Evolutionary conservation across 1,140 invertebrate genomes (phyloP).

Genomic region (Chymomyza costata): DNA sequence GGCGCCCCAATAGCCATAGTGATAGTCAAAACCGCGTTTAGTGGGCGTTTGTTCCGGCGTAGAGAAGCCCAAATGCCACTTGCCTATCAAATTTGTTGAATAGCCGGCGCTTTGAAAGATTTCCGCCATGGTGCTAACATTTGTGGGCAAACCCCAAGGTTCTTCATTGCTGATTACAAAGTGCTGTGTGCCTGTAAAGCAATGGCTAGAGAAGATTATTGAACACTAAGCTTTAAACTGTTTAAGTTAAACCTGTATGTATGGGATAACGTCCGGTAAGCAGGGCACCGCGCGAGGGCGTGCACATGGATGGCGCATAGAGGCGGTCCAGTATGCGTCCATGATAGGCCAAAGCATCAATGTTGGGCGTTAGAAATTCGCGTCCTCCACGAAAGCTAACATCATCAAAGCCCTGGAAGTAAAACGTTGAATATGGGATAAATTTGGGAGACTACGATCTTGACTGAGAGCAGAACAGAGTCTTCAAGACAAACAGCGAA

Average conservation of each 20-base stretch:
- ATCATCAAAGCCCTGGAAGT: conserved; percentile 91
- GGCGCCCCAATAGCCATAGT: conserved; percentile 90
- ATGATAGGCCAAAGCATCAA: conserved; percentile 87
- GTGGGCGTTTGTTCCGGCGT: conserved; percentile 85
- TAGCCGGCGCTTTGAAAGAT: conserved; percentile 87
- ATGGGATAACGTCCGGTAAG: conserved; percentile 90
- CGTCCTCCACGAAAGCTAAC: conserved; percentile 91
- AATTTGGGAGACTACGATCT: not conserved
- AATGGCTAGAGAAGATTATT: no score
- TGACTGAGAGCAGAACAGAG: no score
- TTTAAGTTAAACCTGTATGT: conserved; percentile 86
- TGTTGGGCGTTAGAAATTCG: conserved; percentile 90
- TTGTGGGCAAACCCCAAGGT: conserved; percentile 83
- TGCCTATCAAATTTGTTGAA: conserved; percentile 89
- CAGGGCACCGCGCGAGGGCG: conserved; percentile 85
- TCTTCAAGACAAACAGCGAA: no score
- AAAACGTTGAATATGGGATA: not conserved
- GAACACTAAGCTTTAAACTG: no score
- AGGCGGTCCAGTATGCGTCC: conserved; percentile 86
- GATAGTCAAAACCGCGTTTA: conserved; percentile 87
- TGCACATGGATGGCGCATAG: conserved; percentile 86
- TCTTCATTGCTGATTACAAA: conserved; percentile 84
- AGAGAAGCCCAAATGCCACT: conserved; percentile 91
- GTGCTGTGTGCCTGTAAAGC: conserved; percentile 84
- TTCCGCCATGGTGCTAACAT: conserved; percentile 84